These are phyloP conservation scores for Bombycilla garrulus DNA, from an alignment of 2,113 vertebrate species.

Conservation along the genomic window DNA sequence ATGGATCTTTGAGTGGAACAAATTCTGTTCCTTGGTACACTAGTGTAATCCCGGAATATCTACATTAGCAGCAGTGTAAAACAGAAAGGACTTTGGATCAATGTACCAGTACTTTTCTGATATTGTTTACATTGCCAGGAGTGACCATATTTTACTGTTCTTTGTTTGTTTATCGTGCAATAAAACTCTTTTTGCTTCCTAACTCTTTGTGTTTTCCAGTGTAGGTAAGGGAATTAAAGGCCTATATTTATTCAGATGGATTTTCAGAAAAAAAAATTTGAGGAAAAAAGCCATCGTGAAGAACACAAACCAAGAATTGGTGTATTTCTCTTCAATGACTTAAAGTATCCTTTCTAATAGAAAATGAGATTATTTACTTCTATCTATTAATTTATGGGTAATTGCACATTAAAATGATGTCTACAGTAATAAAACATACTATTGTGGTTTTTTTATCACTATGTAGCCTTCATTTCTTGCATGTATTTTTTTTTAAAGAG, in stretches of 20 bases:
- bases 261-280: not conserved
- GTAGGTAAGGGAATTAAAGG: not conserved
- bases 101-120: not conserved
- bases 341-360: not conserved
- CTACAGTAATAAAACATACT: not conserved
- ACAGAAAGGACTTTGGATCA: slow-evolving; percentile 39
- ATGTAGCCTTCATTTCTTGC: not conserved
- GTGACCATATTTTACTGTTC: not conserved
- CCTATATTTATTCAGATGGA: not conserved
- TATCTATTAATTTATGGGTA: not conserved
- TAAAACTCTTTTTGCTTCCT: not conserved
- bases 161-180: not conserved
- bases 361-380: not conserved
- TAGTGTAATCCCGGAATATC: not conserved
- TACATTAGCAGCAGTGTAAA: not conserved
- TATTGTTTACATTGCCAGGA: slow-evolving; percentile 13
- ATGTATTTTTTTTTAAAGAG: not conserved
- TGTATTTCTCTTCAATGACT: not conserved
- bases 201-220: not conserved
- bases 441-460: not conserved
- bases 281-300: not conserved
- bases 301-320: not conserved
- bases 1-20: not conserved
- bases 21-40: not conserved
- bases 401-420: not conserved